A percentile compares a stretch with the other conserved stretches of the same genome.
phyloP scores from a whole-genome alignment of 2,797 vertebrate genomes.

The Melanogrammus aeglefinus region DNA sequence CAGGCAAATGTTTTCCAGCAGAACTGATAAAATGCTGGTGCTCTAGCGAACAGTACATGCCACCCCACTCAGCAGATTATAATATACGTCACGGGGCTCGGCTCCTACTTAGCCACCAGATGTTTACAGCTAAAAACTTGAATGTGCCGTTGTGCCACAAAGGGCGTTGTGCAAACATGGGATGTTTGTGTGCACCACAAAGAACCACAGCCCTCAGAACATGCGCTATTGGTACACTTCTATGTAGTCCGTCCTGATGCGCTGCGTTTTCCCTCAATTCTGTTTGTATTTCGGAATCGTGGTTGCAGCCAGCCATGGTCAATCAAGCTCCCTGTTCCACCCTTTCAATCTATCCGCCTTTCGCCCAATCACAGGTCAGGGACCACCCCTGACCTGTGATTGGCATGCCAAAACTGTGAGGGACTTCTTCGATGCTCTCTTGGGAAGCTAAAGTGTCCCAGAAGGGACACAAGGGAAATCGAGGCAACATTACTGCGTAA shows the following conservation, averaged over 20 bases:
- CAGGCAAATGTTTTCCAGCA: slow-evolving; percentile 42
- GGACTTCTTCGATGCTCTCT: background rate
- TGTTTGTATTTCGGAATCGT: background rate
- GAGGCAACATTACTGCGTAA: background rate
- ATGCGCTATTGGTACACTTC: background rate
- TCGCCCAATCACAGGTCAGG: background rate
- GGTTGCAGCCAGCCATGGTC: background rate
- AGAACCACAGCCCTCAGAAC: background rate
- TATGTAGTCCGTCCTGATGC: background rate
- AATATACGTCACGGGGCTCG: slow-evolving; percentile 31
- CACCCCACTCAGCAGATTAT: slow-evolving; percentile 33
- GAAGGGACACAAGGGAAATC: background rate
- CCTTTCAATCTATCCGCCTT: background rate
- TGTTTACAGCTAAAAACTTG: slow-evolving; percentile 45
- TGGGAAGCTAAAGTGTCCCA: background rate
- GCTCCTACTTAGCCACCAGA: slow-evolving; percentile 30
- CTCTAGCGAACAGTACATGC: slow-evolving; percentile 34
- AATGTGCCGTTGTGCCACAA: slow-evolving; percentile 24
- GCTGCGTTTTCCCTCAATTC: background rate
- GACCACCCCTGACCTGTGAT: background rate
- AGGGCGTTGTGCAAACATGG: slow-evolving; percentile 4
- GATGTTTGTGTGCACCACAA: background rate
- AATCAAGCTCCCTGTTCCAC: background rate
- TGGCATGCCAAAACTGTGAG: background rate
- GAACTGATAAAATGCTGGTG: slow-evolving; percentile 53